phyloP scores from a whole-genome alignment of 2,797 vertebrate genomes.

The Mionectes olivaceus region DNA sequence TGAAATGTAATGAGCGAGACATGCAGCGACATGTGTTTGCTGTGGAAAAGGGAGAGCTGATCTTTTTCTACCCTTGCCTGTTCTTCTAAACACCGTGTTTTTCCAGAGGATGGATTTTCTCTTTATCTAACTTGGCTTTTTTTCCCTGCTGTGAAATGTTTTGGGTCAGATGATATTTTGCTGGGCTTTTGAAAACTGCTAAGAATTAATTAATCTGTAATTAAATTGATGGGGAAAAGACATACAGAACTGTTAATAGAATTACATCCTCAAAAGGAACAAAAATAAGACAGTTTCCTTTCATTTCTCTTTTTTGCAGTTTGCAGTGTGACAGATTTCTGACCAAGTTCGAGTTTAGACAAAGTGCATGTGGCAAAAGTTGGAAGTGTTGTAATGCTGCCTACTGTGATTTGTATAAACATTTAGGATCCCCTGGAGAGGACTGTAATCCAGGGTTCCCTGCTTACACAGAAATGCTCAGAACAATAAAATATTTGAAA shows the following conservation, averaged over 20 bases:
- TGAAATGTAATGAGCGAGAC: neutral
- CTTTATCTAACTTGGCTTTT: slow-evolving; percentile 57
- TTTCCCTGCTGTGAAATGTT: slow-evolving; percentile 66
- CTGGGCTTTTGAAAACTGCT: slow-evolving; percentile 55
- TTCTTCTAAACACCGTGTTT: slow-evolving; percentile 13
- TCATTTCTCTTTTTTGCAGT: slow-evolving; percentile 51
- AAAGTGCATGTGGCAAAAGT: slow-evolving; percentile 65
- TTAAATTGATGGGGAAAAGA: slow-evolving; percentile 59
- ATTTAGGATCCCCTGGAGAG: slow-evolving; percentile 66
- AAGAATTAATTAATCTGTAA: slow-evolving; percentile 67
- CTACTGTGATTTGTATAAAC: slow-evolving; percentile 70
- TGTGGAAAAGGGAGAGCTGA: neutral
- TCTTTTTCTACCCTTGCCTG: slow-evolving; percentile 10
- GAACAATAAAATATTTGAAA: slow-evolving; percentile 64
- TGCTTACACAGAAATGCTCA: slow-evolving; percentile 37
- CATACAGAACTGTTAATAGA: slow-evolving; percentile 40
- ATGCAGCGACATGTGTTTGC: neutral
- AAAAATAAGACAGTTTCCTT: slow-evolving; percentile 53
- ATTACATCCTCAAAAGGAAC: slow-evolving; percentile 58
- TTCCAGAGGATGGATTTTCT: slow-evolving; percentile 28
- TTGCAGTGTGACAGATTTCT: slow-evolving; percentile 49
- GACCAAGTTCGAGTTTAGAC: slow-evolving; percentile 60
- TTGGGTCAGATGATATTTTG: slow-evolving; percentile 55
- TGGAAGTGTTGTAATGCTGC: slow-evolving; percentile 70
- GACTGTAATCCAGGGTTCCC: slow-evolving; percentile 65